Evolutionary conservation across 2,888 invertebrate species (phyloP).

Genomic region (Dichetophora obliterata): DNA sequence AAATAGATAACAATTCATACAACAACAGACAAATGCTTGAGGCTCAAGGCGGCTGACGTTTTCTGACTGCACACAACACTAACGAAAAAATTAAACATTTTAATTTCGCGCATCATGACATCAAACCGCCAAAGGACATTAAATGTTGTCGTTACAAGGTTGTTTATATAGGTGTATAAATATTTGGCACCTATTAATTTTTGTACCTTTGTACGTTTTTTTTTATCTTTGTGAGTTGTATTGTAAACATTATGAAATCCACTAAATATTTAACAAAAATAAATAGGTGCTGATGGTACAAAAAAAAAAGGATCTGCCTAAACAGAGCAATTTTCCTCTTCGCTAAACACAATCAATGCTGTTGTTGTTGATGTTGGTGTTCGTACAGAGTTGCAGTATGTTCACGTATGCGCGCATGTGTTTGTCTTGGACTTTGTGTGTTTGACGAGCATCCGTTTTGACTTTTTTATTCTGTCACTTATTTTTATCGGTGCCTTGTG

Average conservation of each 20-base stretch:
- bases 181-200: neutral
- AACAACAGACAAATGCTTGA: neutral
- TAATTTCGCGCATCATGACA: constrained; percentile 48
- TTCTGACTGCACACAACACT: no score
- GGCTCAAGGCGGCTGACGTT: no score
- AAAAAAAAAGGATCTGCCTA: neutral
- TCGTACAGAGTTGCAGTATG: neutral
- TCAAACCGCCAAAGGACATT: neutral
- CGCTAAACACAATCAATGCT: constrained; percentile 20
- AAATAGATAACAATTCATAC: neutral
- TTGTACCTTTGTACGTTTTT: neutral
- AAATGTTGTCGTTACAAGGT: neutral
- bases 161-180: neutral
- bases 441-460: constrained; percentile 12
- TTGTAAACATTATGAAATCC: neutral
- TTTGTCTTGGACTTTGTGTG: neutral
- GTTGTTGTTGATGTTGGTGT: neutral
- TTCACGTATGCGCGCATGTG: neutral
- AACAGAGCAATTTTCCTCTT: constrained; percentile 20
- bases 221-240: neutral
- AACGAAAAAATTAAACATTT: constrained; percentile 39
- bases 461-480: neutral
- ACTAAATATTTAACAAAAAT: neutral
- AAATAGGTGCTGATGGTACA: neutral
- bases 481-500: neutral